These are phyloP conservation scores for Volucella bombylans DNA, from an alignment of 2,888 invertebrate genomes.

Conservation along the genomic window DNA sequence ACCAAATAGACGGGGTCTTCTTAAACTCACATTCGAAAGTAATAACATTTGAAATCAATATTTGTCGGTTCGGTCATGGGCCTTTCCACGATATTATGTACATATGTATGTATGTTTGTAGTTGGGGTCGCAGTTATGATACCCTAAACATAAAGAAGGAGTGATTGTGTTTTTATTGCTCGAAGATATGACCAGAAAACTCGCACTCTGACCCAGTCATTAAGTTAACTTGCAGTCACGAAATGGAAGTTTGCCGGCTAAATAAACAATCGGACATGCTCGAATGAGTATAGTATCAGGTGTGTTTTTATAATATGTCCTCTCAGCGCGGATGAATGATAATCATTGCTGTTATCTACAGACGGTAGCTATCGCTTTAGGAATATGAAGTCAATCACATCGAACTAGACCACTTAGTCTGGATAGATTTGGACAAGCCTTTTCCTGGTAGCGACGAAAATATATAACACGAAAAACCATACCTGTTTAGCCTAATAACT, in stretches of 20 bases:
- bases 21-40: constrained; percentile 21
- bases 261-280: constrained; percentile 10
- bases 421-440: constrained; percentile 36
- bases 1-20: constrained; percentile 9
- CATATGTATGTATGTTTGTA: not conserved
- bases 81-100: not conserved
- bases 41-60: constrained; percentile 56
- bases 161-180: constrained; percentile 2
- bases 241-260: constrained; percentile 50
- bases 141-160: not conserved
- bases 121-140: not conserved
- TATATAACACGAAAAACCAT: constrained; percentile 43
- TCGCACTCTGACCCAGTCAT: constrained; percentile 29
- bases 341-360: not conserved
- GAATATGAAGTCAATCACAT: not conserved
- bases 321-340: not conserved
- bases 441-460: constrained; percentile 48
- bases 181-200: constrained; percentile 1
- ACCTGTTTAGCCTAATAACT: constrained; percentile 10
- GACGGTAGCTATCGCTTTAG: not conserved
- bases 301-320: constrained; percentile 12
- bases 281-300: constrained; percentile 3
- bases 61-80: constrained; percentile 15
- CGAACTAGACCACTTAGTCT: constrained; percentile 1
- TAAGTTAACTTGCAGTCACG: constrained; percentile 64